phyloP scores from a whole-genome alignment of 2,888 invertebrate species.

The Protophormia terraenovae region DNA sequence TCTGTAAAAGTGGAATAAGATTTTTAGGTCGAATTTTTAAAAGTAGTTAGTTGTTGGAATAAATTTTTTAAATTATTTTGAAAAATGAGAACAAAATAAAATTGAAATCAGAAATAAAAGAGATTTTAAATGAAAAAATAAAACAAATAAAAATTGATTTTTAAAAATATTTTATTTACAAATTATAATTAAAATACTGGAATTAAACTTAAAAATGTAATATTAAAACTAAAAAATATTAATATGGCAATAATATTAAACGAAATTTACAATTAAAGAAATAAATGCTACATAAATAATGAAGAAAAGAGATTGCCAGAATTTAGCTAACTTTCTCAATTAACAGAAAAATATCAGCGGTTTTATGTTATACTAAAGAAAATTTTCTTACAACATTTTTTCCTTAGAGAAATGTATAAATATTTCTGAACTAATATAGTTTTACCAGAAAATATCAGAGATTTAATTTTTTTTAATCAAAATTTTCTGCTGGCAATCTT shows the following conservation, averaged over 20 bases:
- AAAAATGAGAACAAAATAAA: background rate
- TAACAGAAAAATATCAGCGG: background rate
- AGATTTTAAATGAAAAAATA: background rate
- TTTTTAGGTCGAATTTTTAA: background rate
- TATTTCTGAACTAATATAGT: no score
- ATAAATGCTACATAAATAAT: background rate
- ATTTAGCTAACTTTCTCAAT: background rate
- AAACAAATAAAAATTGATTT: background rate
- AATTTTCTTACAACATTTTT: no score
- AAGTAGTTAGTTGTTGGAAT: background rate
- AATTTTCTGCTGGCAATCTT: slow-evolving; percentile 19
- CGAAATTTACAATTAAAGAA: slow-evolving; percentile 1
- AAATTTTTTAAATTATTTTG: background rate
- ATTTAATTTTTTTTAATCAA: no score
- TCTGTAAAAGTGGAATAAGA: slow-evolving; percentile 76
- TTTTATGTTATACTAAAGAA: no score
- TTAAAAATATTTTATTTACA: slow-evolving; percentile 1
- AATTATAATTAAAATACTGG: slow-evolving; percentile 21
- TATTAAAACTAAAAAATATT: background rate
- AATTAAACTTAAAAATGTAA: slow-evolving; percentile 1
- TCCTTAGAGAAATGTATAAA: no score
- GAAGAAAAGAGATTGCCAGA: background rate
- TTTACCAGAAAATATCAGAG: no score
- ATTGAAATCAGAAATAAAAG: background rate
- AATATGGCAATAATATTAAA: slow-evolving; percentile 48